A percentile compares a stretch with the other conserved stretches of the same genome.
These are phyloP conservation scores for Pavo muticus DNA, from an alignment of 2,113 vertebrate genomes.

Conservation along the genomic window DNA sequence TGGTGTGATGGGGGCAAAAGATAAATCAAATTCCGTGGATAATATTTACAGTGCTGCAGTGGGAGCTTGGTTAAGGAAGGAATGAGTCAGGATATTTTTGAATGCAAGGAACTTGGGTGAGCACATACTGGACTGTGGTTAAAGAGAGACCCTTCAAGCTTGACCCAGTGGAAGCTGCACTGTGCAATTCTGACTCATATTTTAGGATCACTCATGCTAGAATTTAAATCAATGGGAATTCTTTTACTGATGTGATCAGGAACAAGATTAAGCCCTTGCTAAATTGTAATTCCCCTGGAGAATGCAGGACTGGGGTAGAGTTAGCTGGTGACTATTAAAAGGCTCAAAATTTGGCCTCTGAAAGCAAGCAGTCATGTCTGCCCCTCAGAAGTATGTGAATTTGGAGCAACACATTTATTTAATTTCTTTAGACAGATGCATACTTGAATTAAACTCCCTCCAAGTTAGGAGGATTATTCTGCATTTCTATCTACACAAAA, in stretches of 20 bases:
- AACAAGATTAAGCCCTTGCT: slow-evolving; percentile 13
- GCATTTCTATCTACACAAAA: not conserved
- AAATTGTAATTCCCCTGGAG: not conserved
- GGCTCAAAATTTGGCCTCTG: not conserved
- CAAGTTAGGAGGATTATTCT: not conserved
- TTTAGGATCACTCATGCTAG: slow-evolving; percentile 13
- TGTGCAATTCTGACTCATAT: slow-evolving; percentile 21
- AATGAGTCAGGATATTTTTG: slow-evolving; percentile 12
- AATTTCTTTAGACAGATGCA: not conserved
- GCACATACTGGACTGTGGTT: not conserved
- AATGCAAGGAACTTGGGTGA: not conserved
- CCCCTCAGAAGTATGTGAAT: not conserved
- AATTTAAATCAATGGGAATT: slow-evolving; percentile 6
- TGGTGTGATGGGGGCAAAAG: not conserved
- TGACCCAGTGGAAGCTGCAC: not conserved
- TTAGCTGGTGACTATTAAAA: not conserved
- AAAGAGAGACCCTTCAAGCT: not conserved
- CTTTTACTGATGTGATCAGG: not conserved
- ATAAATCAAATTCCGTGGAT: not conserved
- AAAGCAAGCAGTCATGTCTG: not conserved
- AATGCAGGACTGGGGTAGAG: not conserved
- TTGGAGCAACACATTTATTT: not conserved
- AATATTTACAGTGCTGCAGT: slow-evolving; percentile 28
- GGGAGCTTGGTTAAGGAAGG: not conserved
- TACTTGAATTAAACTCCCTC: not conserved